Conservation (phyloP, 2,797 vertebrate species). For the Coranthus polyacanthus region DNA sequence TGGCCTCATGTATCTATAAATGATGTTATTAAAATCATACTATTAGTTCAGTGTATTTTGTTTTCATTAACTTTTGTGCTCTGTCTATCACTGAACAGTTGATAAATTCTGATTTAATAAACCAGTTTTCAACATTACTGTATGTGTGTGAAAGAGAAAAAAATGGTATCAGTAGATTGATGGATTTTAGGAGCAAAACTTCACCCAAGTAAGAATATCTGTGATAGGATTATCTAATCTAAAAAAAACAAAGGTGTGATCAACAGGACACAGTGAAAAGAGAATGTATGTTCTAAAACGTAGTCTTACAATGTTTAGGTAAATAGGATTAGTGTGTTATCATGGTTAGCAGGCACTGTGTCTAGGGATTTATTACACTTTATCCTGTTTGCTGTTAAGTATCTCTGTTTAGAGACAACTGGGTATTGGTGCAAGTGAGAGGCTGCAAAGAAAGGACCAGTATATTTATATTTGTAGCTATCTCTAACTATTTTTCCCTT, state of each 20-base stretch:
- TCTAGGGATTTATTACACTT: slow-evolving; percentile 23
- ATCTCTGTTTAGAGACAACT: neutral
- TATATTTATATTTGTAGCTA: neutral
- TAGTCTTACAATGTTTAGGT: slow-evolving; percentile 17
- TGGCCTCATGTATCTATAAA: neutral
- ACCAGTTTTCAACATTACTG: neutral
- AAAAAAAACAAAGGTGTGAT: slow-evolving; percentile 12
- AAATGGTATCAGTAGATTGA: neutral
- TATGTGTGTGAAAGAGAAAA: too few species aligned
- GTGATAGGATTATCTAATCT: slow-evolving; percentile 42
- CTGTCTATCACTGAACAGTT: neutral
- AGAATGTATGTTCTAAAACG: neutral
- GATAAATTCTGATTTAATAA: neutral
- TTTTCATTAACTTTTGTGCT: neutral
- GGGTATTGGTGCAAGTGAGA: neutral
- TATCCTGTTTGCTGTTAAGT: neutral
- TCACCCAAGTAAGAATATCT: slow-evolving; percentile 8
- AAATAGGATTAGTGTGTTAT: slow-evolving; percentile 54
- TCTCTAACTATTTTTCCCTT: neutral
- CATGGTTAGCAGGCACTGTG: slow-evolving; percentile 5
- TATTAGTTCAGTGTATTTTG: neutral
- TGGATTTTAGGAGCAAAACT: neutral
- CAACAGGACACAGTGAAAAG: neutral
- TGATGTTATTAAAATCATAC: neutral
- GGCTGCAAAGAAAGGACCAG: neutral